phyloP scores from a whole-genome alignment of 2,888 invertebrate species.

The Chymomyza caudatula region DNA sequence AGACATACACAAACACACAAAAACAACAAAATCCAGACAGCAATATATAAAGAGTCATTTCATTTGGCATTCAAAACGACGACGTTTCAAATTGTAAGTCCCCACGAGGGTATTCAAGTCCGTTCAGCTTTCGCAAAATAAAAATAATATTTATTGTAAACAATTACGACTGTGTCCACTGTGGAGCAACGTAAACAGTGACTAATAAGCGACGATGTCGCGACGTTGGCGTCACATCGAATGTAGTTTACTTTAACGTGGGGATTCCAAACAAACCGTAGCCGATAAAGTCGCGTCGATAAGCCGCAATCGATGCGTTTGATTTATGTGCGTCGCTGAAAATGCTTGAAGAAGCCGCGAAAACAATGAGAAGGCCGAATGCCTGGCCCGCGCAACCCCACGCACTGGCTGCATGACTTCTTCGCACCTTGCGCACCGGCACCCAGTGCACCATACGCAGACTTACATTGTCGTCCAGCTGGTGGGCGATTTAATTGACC shows the following conservation, averaged over 20 bases:
- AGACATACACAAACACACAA: slow-evolving; percentile 19
- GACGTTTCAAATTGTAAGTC: slow-evolving; percentile 39
- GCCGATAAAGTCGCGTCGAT: slow-evolving; percentile 31
- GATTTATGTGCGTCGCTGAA: slow-evolving; percentile 38
- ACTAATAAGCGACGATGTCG: slow-evolving; percentile 44
- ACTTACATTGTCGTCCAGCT: slow-evolving; percentile 19
- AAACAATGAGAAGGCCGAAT: background rate
- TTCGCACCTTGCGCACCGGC: slow-evolving; percentile 30
- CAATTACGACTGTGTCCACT: slow-evolving; percentile 54
- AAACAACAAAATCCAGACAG: slow-evolving; percentile 18
- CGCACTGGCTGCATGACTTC: background rate
- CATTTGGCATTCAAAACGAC: slow-evolving; percentile 43
- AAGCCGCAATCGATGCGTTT: slow-evolving; percentile 51
- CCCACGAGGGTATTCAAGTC: slow-evolving; percentile 3
- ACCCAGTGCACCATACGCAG: background rate
- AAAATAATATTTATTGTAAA: slow-evolving; percentile 53
- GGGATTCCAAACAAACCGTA: slow-evolving; percentile 34
- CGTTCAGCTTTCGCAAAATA: background rate
- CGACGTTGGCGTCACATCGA: slow-evolving; percentile 28
- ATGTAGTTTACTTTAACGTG: slow-evolving; percentile 36
- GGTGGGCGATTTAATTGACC: slow-evolving; percentile 55
- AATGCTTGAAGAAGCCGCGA: background rate
- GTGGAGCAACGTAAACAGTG: slow-evolving; percentile 44
- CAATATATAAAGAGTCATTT: background rate
- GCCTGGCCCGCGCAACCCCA: background rate